Percentiles rank a stretch among this genome's conserved stretches.
Conservation (phyloP, 2,113 vertebrate genomes). For the Gadus macrocephalus region DNA sequence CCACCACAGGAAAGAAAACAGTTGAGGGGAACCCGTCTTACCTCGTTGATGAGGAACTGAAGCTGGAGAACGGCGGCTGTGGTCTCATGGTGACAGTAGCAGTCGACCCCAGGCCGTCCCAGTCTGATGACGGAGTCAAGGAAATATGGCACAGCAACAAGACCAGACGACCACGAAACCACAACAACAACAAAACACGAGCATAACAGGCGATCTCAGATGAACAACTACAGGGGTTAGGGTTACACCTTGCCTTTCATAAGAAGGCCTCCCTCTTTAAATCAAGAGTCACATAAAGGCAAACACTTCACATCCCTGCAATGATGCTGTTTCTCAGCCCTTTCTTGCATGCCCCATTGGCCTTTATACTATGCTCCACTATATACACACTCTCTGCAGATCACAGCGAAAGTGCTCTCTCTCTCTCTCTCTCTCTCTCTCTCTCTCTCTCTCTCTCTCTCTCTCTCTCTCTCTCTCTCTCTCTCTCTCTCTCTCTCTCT, state of each 20-base stretch:
- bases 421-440: not conserved
- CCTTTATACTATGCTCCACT: no score
- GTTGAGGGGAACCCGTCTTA: slow-evolving; percentile 62
- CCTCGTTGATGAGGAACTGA: slow-evolving; percentile 98
- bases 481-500: not conserved
- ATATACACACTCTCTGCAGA: not conserved
- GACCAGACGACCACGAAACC: no score
- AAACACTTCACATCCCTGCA: not conserved
- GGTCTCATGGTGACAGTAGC: slow-evolving; percentile 94
- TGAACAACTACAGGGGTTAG: no score
- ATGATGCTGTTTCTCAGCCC: not conserved
- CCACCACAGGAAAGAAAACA: no score
- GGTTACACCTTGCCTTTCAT: no score
- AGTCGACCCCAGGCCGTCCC: slow-evolving; percentile 94
- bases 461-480: not conserved
- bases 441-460: not conserved
- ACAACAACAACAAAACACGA: no score
- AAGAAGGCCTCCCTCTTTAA: no score
- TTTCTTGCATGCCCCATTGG: not conserved
- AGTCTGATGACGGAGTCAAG: slow-evolving; percentile 92
- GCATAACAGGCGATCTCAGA: no score
- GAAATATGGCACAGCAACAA: slow-evolving; percentile 49
- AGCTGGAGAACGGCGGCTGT: slow-evolving; percentile 92
- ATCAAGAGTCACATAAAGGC: no score
- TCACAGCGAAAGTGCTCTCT: not conserved